Percentiles rank a stretch among this genome's conserved stretches.
These are phyloP conservation scores for Odontocolon sp. DNA, from an alignment of 2,888 invertebrate species.

Conservation along the genomic window DNA sequence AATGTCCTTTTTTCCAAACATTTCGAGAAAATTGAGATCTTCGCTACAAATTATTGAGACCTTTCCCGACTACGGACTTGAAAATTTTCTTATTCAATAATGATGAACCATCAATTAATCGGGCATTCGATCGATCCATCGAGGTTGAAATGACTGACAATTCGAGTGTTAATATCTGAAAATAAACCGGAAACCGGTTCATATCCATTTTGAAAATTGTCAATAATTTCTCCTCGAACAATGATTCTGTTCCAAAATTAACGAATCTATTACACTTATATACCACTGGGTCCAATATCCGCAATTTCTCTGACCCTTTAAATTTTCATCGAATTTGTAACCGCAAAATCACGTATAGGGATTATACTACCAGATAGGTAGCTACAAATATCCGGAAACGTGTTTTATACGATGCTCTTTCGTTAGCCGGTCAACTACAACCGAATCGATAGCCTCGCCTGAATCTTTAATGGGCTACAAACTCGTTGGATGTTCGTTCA, in stretches of 20 bases:
- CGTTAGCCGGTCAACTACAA: conserved; percentile 2
- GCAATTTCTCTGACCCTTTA: background rate
- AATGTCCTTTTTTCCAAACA: conserved; percentile 8
- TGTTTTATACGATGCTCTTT: conserved; percentile 22
- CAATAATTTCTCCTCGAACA: background rate
- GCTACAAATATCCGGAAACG: conserved; percentile 10
- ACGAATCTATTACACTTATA: background rate
- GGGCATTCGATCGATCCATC: background rate
- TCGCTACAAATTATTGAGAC: conserved; percentile 17
- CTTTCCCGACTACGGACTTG: too few species aligned
- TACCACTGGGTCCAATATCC: conserved; percentile 5
- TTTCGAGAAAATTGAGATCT: conserved; percentile 29
- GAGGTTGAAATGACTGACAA: too few species aligned
- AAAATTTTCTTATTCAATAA: too few species aligned
- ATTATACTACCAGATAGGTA: background rate
- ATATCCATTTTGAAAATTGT: too few species aligned
- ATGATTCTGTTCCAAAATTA: background rate
- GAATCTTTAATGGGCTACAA: conserved; percentile 50
- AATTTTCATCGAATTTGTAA: background rate
- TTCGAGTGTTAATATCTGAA: too few species aligned
- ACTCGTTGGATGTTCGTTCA: conserved; percentile 31
- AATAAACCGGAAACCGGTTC: conserved; percentile 5
- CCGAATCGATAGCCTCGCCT: conserved; percentile 40
- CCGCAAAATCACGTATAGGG: background rate
- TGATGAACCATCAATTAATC: background rate